Percentiles rank a stretch among this genome's conserved stretches.
These are phyloP conservation scores for Scotopteryx bipunctaria DNA, from an alignment of 2,888 invertebrate species.

Conservation along the genomic window DNA sequence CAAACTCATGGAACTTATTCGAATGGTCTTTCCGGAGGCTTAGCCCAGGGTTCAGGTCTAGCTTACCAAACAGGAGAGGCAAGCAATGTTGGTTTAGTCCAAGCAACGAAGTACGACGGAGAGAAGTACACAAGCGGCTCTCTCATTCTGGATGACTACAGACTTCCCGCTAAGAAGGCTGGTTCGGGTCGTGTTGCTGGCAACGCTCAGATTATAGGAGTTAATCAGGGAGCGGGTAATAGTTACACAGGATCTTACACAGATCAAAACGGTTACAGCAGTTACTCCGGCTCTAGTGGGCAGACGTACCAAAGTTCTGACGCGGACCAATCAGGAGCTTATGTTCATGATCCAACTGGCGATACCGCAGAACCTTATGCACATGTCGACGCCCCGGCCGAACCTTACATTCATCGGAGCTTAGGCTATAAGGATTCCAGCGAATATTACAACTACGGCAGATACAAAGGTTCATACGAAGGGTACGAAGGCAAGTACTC, in stretches of 20 bases:
- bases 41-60: constrained; percentile 33
- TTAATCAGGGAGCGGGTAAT: constrained; percentile 32
- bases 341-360: constrained; percentile 75
- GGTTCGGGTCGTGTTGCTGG: constrained; percentile 35
- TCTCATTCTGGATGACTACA: constrained; percentile 72
- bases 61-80: constrained; percentile 46
- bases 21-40: constrained; percentile 30
- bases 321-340: constrained; percentile 69
- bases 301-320: constrained; percentile 54
- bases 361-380: constrained; percentile 73
- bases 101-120: constrained; percentile 59
- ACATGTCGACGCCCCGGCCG: constrained; percentile 62
- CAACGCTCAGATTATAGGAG: constrained; percentile 33
- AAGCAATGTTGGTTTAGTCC: constrained; percentile 59
- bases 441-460: constrained; percentile 52
- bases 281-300: constrained; percentile 34
- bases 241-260: constrained; percentile 21
- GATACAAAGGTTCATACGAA: constrained; percentile 50
- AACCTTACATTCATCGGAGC: constrained; percentile 66
- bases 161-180: constrained; percentile 58
- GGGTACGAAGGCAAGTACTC: constrained; percentile 36
- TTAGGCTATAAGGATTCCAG: constrained; percentile 57
- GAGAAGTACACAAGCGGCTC: constrained; percentile 70
- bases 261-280: constrained; percentile 30
- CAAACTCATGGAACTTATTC: constrained; percentile 41